phyloP scores from a whole-genome alignment of 2,888 invertebrate genomes.

The Pollenia angustigena region DNA sequence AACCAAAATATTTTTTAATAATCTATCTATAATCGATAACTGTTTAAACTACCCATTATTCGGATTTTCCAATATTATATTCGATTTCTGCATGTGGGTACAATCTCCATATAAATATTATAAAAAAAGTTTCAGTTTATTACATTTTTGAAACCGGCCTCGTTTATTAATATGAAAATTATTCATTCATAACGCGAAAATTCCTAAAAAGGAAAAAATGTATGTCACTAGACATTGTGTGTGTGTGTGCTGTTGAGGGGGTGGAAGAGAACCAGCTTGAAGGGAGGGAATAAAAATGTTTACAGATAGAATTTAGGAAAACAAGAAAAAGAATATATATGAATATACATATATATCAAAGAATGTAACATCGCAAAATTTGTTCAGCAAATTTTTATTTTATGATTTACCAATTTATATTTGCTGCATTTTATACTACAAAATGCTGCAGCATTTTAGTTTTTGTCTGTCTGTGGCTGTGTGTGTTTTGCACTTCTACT shows the following conservation, averaged over 20 bases:
- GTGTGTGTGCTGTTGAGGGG: neutral
- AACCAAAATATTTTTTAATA: no score
- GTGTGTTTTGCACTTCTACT: slow-evolving; percentile 22
- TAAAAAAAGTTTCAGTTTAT: neutral
- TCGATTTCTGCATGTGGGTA: no score
- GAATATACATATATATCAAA: neutral
- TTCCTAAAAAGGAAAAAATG: slow-evolving; percentile 29
- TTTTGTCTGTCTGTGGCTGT: neutral
- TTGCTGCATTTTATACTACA: slow-evolving; percentile 23
- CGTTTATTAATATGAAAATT: slow-evolving; percentile 78
- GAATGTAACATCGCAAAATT: slow-evolving; percentile 40
- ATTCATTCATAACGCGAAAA: slow-evolving; percentile 78
- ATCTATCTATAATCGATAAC: no score
- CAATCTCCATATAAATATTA: neutral
- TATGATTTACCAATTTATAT: slow-evolving; percentile 49
- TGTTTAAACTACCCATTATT: no score
- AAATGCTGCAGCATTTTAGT: slow-evolving; percentile 22
- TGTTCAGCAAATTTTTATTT: slow-evolving; percentile 45
- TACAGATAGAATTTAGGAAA: slow-evolving; percentile 38
- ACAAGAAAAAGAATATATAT: slow-evolving; percentile 4
- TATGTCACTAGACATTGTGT: slow-evolving; percentile 39
- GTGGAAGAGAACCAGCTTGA: neutral
- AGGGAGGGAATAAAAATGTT: slow-evolving; percentile 21
- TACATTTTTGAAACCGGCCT: neutral
- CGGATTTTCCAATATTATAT: no score